phyloP scores from a whole-genome alignment of 2,113 vertebrate species.

The Brienomyrus longianalis region DNA sequence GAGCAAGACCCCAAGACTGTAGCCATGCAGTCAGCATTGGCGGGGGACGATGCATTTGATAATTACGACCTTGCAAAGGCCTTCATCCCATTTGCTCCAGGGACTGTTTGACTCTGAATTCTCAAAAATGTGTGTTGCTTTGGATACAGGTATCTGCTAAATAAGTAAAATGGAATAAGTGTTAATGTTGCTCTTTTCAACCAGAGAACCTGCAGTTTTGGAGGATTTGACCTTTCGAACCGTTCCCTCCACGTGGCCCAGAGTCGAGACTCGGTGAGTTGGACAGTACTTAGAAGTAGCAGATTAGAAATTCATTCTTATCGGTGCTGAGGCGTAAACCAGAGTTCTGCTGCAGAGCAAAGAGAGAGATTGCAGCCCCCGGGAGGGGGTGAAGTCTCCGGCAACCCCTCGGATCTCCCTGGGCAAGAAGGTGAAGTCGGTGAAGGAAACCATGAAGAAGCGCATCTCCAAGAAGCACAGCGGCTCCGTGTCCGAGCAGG shows the following conservation, averaged over 20 bases:
- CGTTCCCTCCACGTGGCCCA: slow-evolving; percentile 66
- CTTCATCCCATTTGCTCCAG: neutral
- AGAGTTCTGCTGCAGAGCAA: slow-evolving; percentile 58
- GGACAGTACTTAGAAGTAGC: neutral
- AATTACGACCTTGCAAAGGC: too few species aligned
- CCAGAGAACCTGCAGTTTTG: slow-evolving; percentile 94
- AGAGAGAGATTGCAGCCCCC: slow-evolving; percentile 65
- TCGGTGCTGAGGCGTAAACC: neutral
- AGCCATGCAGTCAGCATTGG: too few species aligned
- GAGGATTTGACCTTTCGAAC: slow-evolving; percentile 86
- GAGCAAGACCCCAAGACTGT: neutral
- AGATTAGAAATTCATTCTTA: neutral
- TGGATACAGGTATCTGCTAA: neutral
- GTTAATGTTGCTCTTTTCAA: slow-evolving; percentile 25
- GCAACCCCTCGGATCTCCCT: slow-evolving; percentile 79
- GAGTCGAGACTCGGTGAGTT: slow-evolving; percentile 27
- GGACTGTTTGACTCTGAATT: neutral
- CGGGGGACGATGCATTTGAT: too few species aligned
- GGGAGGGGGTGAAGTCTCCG: slow-evolving; percentile 77
- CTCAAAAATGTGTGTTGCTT: neutral
- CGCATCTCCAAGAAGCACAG: slow-evolving; percentile 90
- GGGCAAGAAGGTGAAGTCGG: slow-evolving; percentile 92
- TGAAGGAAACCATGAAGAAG: slow-evolving; percentile 94
- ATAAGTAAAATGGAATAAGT: neutral
- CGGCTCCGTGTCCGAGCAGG: slow-evolving; percentile 77